Evolutionary conservation across 2,797 vertebrate species (phyloP), one percentile per base, ranked within the genome.

Genomic region (Poeciliopsis infans): DNA sequence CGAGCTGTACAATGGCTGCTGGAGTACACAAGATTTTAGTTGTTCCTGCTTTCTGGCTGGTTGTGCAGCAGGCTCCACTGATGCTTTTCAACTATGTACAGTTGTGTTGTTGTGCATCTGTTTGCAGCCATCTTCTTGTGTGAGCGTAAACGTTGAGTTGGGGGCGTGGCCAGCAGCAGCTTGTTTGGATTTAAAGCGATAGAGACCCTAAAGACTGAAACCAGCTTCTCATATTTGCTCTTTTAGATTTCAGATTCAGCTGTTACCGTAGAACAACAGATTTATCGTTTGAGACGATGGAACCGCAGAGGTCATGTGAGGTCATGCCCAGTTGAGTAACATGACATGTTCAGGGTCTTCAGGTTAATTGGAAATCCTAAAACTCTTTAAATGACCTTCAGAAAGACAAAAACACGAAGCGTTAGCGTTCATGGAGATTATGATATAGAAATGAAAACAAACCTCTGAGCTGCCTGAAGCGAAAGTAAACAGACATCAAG

Each of bases 241-340:
- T 93, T 92, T 92, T 84, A 88, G 90, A 91, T 85, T 85, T 23
- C 10, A 41, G 18, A 69, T 69, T 70, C 25, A 1, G 12, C 12
- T 45, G 4, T 83, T 76, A 51, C 79, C 25, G 11, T 81, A 74
- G 45, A 72, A 80, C 2, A 88, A 84, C 84, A 75, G 79, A 79
- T 85, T 83, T 87, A 80, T 80, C 69, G 64, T 81, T 84, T 85
- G 82, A 73, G 83, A 83, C 83, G 81, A 84, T 86, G 82, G 89
- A 86, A 88, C n/a, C 66, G 69, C 46, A 18, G 7, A 76, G 78
- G 86, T 87, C 85, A 83, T 74, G 73, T 66, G 88, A 78, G 76
- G 46, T 3, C 55, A 68, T 69, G 36, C 11, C 66, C 20, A 43
- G 23, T 25, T 25, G 66, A 69, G 11, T 41, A 4, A 25, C 20